Base-by-base conservation (phyloP, 1,140 invertebrate genomes). In the Theocolax elegans region DNA sequence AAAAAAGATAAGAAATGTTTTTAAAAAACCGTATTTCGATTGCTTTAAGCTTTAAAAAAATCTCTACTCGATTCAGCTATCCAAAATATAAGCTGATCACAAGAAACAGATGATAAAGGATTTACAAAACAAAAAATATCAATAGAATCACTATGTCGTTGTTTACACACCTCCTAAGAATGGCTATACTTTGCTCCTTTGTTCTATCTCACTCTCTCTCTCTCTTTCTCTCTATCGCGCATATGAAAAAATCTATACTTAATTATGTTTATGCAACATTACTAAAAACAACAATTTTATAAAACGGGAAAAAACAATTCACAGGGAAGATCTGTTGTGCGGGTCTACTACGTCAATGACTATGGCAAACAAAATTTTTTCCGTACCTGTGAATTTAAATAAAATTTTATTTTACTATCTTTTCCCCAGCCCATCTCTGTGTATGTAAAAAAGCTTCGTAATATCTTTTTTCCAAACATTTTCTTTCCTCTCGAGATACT, bases 1-100 rank as follows among this genome's bases (percentile, higher is more conserved):
- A 63, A 67, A 58, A 58, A 67, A 58, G 48, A 53, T 68, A 60
- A 69, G 27, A n/a, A n/a, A n/a, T n/a, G n/a, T n/a, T n/a, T n/a
- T n/a, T n/a, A n/a, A n/a, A n/a, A n/a, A n/a, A n/a, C n/a, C n/a
- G n/a, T n/a, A n/a, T n/a, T n/a, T n/a, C 56, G 58, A 44, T 63
- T 8, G 1, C 23, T 62, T 56, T 15, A 54, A 49, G 56, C 42
- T 56, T 64, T 15, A 70, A 64, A 58, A 48, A 58, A 17, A 62
- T 69, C 29, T 62, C 40, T 35, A 13, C 13, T 64, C 29, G n/a
- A n/a, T n/a, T n/a, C n/a, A n/a, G n/a, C n/a, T n/a, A n/a, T n/a
- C n/a, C n/a, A n/a, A n/a, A n/a, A n/a, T n/a, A 19, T 19, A 42
- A 40, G 10, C 10, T 42, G 25, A 29, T 42, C 17, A 62, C 44